Percentiles rank a stretch among this genome's conserved stretches.
phyloP scores from a whole-genome alignment of 2,888 invertebrate genomes.

The Fragum fragum region DNA sequence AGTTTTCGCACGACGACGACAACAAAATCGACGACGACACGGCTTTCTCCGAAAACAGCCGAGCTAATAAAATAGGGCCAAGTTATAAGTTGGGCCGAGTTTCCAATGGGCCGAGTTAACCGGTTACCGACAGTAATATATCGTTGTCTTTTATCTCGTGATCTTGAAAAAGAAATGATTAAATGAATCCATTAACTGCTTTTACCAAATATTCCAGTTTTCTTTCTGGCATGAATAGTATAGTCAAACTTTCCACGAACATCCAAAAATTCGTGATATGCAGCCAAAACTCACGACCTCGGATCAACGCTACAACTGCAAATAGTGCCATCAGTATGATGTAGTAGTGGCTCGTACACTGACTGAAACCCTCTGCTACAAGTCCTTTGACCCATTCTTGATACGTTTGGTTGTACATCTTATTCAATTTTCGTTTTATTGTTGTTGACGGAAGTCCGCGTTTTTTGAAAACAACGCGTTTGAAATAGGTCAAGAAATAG shows the following conservation, averaged over 20 bases:
- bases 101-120: too few species aligned
- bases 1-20: too few species aligned
- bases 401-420: slow-evolving; percentile 60
- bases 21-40: too few species aligned
- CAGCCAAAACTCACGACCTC: slow-evolving; percentile 50
- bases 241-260: slow-evolving; percentile 21
- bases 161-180: too few species aligned
- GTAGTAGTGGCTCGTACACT: background rate
- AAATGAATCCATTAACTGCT: too few species aligned
- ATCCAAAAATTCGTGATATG: slow-evolving; percentile 25
- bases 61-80: too few species aligned
- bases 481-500: slow-evolving; percentile 26
- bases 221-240: background rate
- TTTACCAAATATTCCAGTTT: background rate
- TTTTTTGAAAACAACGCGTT: slow-evolving; percentile 54
- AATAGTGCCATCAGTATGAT: slow-evolving; percentile 34
- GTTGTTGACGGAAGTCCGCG: slow-evolving; percentile 41
- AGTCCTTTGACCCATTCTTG: slow-evolving; percentile 39
- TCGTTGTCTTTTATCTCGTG: too few species aligned
- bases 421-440: background rate
- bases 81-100: too few species aligned
- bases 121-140: too few species aligned
- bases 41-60: too few species aligned
- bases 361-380: slow-evolving; percentile 21
- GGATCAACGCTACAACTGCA: slow-evolving; percentile 35